Conservation (phyloP, 53 echinoderm and acorn worm species). For the Echinarachnius parma region DNA sequence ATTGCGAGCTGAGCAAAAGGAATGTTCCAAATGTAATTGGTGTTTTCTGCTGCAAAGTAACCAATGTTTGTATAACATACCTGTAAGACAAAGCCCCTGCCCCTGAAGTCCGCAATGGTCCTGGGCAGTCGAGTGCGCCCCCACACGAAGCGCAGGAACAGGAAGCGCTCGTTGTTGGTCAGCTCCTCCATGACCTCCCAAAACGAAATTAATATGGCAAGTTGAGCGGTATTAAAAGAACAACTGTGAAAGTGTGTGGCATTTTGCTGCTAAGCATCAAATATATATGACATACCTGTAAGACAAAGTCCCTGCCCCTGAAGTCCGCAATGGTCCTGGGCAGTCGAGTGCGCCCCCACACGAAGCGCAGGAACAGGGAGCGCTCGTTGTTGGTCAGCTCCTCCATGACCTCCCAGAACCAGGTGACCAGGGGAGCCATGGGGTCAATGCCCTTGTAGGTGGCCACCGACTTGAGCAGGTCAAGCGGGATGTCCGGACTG, state of each 20-base stretch:
- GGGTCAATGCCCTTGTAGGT: slow-evolving; percentile 95
- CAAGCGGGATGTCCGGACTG: slow-evolving; percentile 94
- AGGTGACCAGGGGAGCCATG: slow-evolving; percentile 74
- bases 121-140: slow-evolving; percentile 87
- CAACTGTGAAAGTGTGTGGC: no score
- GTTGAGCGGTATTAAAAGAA: no score
- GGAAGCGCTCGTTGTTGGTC: slow-evolving; percentile 88
- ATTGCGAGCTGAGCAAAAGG: no score
- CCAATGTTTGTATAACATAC: no score
- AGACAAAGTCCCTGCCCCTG: slow-evolving; percentile 83
- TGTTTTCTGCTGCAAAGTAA: no score
- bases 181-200: slow-evolving; percentile 99
- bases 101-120: slow-evolving; percentile 97
- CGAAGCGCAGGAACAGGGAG: slow-evolving; percentile 88
- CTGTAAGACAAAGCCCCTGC: slow-evolving; percentile 95
- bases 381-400: slow-evolving; percentile 91
- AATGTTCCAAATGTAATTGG: no score
- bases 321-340: slow-evolving; percentile 91
- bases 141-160: slow-evolving; percentile 95
- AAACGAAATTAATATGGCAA: no score
- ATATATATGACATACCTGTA: no score
- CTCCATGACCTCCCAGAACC: slow-evolving; percentile 99
- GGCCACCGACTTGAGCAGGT: slow-evolving; percentile 90
- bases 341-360: slow-evolving; percentile 84
- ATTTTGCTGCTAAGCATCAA: no score